A percentile compares a stretch with the other conserved stretches of the same genome.
These are phyloP conservation scores for Luscinia luscinia DNA, from an alignment of 2,797 vertebrate genomes.

Conservation along the genomic window DNA sequence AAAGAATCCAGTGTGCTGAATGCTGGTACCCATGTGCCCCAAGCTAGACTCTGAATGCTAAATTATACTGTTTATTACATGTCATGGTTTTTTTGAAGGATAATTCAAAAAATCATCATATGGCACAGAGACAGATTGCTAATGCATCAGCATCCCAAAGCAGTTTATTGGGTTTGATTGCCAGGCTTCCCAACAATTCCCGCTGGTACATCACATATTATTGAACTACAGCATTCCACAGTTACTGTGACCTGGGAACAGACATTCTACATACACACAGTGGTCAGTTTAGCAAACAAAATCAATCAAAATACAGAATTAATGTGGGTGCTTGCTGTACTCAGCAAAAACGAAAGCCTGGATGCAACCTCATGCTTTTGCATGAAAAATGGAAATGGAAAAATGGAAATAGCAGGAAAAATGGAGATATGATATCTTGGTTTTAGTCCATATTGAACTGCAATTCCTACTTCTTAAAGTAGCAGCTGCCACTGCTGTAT, in stretches of 20 bases:
- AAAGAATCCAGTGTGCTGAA: rapidly evolving
- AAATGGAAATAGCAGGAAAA: neutral
- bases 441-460: neutral
- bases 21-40: rapidly evolving
- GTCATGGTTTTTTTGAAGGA: neutral
- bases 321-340: neutral
- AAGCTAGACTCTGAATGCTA: neutral
- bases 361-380: neutral
- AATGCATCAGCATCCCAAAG: neutral
- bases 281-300: neutral
- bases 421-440: neutral
- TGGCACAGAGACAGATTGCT: neutral
- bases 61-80: rapidly evolving
- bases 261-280: neutral
- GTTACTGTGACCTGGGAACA: rapidly evolving
- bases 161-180: neutral
- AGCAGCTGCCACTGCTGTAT: neutral
- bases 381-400: no score
- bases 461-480: neutral
- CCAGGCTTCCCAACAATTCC: neutral
- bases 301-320: neutral
- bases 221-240: neutral
- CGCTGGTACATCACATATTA: rapidly evolving
- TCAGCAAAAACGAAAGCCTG: neutral
- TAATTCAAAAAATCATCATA: neutral